Evolutionary conservation across 2,113 vertebrate genomes (phyloP).

Genomic region (Tragelaphus imberbis): DNA sequence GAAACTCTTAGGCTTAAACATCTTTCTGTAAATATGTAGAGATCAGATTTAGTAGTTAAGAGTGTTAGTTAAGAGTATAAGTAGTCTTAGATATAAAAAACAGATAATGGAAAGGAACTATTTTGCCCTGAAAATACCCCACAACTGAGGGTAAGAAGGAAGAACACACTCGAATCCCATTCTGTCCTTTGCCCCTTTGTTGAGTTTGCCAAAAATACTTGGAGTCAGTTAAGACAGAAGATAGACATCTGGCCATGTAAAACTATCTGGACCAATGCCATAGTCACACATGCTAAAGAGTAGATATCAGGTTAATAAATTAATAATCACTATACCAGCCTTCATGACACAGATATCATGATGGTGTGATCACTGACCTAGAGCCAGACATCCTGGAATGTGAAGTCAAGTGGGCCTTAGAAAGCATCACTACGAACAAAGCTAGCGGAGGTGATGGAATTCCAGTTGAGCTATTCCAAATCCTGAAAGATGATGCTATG

Average conservation of each 20-base stretch:
- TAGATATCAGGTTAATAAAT: constrained; percentile 33
- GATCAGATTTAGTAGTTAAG: neutral
- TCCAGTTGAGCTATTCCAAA: no score
- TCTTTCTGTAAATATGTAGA: neutral
- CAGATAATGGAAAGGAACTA: neutral
- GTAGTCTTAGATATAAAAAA: neutral
- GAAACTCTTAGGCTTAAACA: neutral
- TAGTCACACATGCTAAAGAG: neutral
- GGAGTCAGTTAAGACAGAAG: neutral
- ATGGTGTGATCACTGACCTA: no score
- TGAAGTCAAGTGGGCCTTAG: no score
- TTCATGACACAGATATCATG: neutral
- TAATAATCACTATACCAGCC: constrained; percentile 34
- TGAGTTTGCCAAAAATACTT: constrained; percentile 19
- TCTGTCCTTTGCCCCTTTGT: neutral
- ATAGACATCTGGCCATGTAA: neutral
- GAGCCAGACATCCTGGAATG: no score
- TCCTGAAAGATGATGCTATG: no score
- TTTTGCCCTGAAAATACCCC: neutral
- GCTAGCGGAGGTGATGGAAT: no score
- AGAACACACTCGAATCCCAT: neutral
- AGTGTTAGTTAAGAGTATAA: neutral
- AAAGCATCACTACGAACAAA: no score
- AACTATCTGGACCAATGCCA: constrained; percentile 15
- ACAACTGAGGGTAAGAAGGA: neutral